Base-by-base conservation (phyloP, 2,797 vertebrate species). In the Pempheris klunzingeri region DNA sequence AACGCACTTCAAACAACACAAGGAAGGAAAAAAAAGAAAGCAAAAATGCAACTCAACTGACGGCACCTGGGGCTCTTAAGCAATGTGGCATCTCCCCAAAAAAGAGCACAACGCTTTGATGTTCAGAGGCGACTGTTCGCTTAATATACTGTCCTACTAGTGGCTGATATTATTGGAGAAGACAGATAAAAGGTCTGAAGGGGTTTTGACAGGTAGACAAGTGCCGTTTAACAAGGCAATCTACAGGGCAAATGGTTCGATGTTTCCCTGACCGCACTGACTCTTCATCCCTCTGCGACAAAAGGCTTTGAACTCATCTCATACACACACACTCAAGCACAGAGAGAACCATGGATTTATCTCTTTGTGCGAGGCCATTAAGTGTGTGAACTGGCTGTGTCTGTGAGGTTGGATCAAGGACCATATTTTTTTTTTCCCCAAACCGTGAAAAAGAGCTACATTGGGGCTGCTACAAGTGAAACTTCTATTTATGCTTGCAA, bases 191-290 rank as follows among this genome's bases (percentile, higher is more conserved):
- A 80, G 83, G 65, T 83, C 79, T 81, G 57, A 54, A 59, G 83
- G 82, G 82, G 86, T 78, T 85, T 74, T 81, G 87, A 91, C 85
- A 89, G 87, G 90, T 88, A 83, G 86, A 88, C 87, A 83, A 91
- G 88, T 75, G 83, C 65, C 87, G 83, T 83, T 90, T 87, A 92
- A 90, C 87, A 90, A 88, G 86, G 73, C 79, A 87, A 89, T 90
- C 85, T 82, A 52, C 74, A 71, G 87, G 87, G 74, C 81, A 73
- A 85, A 71, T 17, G 44, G 74, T 84, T 87, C 58, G 11, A 81
- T 82, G 84, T 82, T n/a, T 87, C 78, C 73, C 78, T 65, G 81
- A 87, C 79, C 72, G 24, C 85, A 87, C 71, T 74, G 77, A 89
- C 84, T 89, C 75, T 65, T 74, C 54, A 80, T 87, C 67, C 84